Conservation (phyloP, 2,113 vertebrate genomes). For the Delphinus delphis region DNA sequence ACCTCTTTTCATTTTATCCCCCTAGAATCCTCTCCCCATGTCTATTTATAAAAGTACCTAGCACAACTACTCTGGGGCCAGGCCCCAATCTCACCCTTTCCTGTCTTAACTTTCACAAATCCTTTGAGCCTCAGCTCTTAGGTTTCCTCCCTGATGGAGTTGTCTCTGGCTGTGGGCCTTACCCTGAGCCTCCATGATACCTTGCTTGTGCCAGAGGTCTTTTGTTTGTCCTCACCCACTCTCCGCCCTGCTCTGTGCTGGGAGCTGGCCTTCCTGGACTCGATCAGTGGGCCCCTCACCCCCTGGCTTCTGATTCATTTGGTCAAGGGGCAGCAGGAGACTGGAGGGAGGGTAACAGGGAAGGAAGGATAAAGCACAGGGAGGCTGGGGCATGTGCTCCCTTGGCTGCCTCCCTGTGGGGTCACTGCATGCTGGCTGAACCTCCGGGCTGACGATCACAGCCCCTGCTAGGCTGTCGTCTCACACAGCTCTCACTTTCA, state of each 20-base stretch:
- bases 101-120: neutral
- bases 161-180: neutral
- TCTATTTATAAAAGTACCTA: neutral
- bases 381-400: neutral
- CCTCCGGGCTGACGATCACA: rapidly evolving
- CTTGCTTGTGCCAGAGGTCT: neutral
- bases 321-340: neutral
- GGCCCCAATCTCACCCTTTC: neutral
- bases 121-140: neutral
- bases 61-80: neutral
- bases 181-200: neutral
- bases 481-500: too few species aligned
- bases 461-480: neutral
- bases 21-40: neutral
- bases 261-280: neutral
- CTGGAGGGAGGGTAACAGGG: neutral
- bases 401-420: neutral
- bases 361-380: neutral
- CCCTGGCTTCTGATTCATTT: neutral
- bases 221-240: neutral
- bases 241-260: neutral
- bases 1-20: neutral
- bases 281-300: neutral
- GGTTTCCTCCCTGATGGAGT: neutral
- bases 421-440: neutral